These are phyloP conservation scores for Isichthys henryi DNA, from an alignment of 2,113 vertebrate genomes.

Conservation along the genomic window DNA sequence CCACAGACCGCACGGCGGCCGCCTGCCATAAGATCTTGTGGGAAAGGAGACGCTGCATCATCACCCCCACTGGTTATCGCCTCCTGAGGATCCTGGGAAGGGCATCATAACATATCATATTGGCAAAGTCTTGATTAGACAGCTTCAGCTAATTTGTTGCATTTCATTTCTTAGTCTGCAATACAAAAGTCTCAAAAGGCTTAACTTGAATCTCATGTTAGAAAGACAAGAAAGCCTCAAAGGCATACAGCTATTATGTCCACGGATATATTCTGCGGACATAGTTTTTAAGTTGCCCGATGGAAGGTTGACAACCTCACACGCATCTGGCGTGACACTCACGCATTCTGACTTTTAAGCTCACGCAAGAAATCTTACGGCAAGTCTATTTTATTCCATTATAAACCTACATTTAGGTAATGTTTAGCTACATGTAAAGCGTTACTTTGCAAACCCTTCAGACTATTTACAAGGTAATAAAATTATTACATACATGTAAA, in stretches of 20 bases:
- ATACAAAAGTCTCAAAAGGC: neutral
- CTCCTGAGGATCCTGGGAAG: slow-evolving; percentile 26
- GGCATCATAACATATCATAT: neutral
- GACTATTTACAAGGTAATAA: no score
- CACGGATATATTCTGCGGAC: neutral
- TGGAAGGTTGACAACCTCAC: neutral
- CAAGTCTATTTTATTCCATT: no score
- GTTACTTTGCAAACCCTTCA: no score
- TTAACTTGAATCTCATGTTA: neutral
- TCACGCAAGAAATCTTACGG: no score
- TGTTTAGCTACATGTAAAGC: no score
- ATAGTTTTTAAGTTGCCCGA: neutral
- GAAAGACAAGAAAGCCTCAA: neutral
- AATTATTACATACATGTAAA: no score
- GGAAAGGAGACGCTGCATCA: slow-evolving; percentile 63
- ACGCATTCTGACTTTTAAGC: no score
- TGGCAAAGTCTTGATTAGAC: neutral
- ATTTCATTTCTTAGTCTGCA: neutral
- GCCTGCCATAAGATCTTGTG: slow-evolving; percentile 49
- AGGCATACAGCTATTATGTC: neutral
- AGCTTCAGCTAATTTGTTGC: neutral
- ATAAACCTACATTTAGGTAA: no score
- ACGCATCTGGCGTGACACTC: no score
- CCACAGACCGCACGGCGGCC: slow-evolving; percentile 38
- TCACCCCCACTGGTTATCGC: slow-evolving; percentile 20